phyloP scores from a whole-genome alignment of 2,888 invertebrate species.

The Eristalis tenax region DNA sequence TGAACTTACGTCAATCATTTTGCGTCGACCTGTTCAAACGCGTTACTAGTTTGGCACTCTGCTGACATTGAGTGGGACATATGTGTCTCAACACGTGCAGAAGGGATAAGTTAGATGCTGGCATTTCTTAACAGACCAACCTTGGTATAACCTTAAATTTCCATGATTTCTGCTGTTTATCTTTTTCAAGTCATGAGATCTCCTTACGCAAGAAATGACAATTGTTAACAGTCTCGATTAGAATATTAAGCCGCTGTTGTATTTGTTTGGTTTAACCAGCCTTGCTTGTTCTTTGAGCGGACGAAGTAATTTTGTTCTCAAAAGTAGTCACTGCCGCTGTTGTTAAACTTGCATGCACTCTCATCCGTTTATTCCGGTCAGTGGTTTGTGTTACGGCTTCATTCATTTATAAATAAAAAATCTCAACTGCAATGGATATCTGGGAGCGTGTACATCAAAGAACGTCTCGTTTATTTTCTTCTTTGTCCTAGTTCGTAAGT shows the following conservation, averaged over 20 bases:
- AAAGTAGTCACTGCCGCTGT: conserved; percentile 6
- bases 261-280: not conserved
- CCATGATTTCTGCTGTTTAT: not conserved
- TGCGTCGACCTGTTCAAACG: too few relatives aligned
- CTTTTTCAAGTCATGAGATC: not conserved
- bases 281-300: not conserved
- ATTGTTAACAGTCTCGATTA: not conserved
- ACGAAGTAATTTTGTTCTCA: not conserved
- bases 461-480: not conserved
- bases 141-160: not conserved
- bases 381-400: not conserved
- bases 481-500: not conserved
- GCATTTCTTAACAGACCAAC: not conserved
- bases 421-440: not conserved
- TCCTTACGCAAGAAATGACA: not conserved
- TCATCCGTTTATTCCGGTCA: not conserved
- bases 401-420: not conserved
- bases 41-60: too few relatives aligned
- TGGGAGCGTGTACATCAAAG: not conserved
- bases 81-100: too few relatives aligned
- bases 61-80: too few relatives aligned
- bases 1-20: too few relatives aligned
- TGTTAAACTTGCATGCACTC: not conserved
- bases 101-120: too few relatives aligned
- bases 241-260: not conserved